Base-by-base conservation (phyloP, 2,888 invertebrate species). In the Stomorhina lunata region DNA sequence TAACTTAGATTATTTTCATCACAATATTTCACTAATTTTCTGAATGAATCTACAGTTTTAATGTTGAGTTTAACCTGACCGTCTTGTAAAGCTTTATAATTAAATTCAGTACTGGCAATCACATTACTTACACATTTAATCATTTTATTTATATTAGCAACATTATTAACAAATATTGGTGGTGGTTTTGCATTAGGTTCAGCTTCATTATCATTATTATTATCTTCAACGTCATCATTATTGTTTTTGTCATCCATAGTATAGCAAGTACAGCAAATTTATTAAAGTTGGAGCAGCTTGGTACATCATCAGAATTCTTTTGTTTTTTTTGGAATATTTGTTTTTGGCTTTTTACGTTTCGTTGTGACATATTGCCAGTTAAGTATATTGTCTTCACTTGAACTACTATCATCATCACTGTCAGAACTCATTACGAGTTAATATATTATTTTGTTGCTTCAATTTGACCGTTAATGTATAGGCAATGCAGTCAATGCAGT, bases 111-210 rank as follows among this genome's bases (percentile, higher is more conserved):
- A 50, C 22, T 50, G 20, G 50, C 34, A 34, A 66, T 48, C 50
- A 66, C 66, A 50, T 15, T 66, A 66, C 50, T 50, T 63, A 66
- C 22, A 50, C 66, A 50, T 50, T 66, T 66, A 12, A 68, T 55
- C 55, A 66, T 53, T 53, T 66, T 66, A 66, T 37, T 25, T 15
- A 40, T 59, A n/a, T 32, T 55, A 29, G 12, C 27, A 43, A 61
- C 61, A 40, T 61, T 37, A 40, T 40, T 61, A 40, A 43, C 27
- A 68, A 68, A 68, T 15, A 68, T 68, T 40, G 68, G 55, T 40
- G 68, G 55, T 1, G 68, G 53, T 9, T 55, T 68, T 17, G 27
- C 10, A 20, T 37, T 15, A 40, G 10, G 37, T 17, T 68, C 50
- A 32, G 20, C 9, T 50, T 50, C 66, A 22, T 12, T 50, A 32